Conservation (phyloP, 2,113 vertebrate genomes). For the Nestor notabilis region DNA sequence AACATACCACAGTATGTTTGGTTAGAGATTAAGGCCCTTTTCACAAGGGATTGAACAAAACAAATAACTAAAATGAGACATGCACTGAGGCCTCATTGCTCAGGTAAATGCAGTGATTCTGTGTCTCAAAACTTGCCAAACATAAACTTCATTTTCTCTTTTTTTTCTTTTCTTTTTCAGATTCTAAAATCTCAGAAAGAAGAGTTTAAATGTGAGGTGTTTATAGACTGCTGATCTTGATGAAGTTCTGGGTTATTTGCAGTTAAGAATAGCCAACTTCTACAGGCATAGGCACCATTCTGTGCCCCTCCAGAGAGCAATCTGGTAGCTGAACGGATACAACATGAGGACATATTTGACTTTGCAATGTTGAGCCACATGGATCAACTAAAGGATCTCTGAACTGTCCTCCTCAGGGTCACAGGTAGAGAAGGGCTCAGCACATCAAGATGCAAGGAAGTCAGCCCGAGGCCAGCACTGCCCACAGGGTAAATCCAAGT, state of each 20-base stretch:
- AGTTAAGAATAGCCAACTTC: background rate
- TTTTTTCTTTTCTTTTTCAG: background rate
- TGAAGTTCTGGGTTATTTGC: background rate
- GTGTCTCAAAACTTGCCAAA: slow-evolving; percentile 52
- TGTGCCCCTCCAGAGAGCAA: background rate
- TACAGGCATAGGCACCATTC: background rate
- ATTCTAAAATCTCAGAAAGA: background rate
- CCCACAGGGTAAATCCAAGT: background rate
- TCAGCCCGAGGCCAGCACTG: background rate
- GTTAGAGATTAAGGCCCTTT: slow-evolving; percentile 57
- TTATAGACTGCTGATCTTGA: slow-evolving; percentile 28
- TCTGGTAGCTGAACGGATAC: background rate
- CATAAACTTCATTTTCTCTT: background rate
- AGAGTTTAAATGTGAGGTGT: slow-evolving; percentile 46
- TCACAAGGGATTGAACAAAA: slow-evolving; percentile 58
- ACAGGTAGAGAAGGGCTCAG: background rate
- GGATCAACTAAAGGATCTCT: background rate
- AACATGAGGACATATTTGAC: background rate
- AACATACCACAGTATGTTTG: slow-evolving; percentile 46
- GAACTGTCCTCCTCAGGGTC: background rate
- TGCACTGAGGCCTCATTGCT: background rate
- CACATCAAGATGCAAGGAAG: background rate
- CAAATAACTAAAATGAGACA: background rate
- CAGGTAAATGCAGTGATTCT: background rate
- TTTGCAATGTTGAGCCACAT: background rate